These are phyloP conservation scores for Artemia sinica DNA, from an alignment of 2,888 invertebrate genomes.

Conservation along the genomic window DNA sequence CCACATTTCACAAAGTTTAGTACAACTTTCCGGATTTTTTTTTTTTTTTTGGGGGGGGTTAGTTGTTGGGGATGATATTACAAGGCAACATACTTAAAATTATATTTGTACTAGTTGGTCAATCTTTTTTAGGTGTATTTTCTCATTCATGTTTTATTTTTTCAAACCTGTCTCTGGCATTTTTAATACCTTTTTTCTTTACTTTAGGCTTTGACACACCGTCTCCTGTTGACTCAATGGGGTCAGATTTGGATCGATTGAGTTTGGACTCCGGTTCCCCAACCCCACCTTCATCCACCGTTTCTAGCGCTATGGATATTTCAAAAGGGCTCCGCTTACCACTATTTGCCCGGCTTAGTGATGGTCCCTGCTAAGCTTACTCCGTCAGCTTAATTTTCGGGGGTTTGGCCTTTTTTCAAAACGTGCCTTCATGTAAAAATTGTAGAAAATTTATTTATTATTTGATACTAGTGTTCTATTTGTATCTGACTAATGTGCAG, in stretches of 20 bases:
- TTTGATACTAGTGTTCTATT: neutral
- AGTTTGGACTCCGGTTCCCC: constrained; percentile 24
- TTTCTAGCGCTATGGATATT: constrained; percentile 24
- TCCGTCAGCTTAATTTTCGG: no score
- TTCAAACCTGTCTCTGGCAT: no score
- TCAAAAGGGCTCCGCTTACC: constrained; percentile 24
- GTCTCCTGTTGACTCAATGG: constrained; percentile 25
- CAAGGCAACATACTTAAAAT: no score
- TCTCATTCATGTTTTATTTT: no score
- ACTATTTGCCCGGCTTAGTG: constrained; percentile 25
- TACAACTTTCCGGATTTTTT: no score
- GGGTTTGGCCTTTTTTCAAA: neutral
- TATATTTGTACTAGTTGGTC: no score
- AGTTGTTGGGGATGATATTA: no score
- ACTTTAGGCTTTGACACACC: constrained; percentile 22
- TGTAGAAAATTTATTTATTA: constrained; percentile 12
- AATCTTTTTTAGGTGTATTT: no score
- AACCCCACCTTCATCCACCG: constrained; percentile 18
- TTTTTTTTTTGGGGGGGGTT: no score
- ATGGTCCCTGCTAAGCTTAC: neutral
- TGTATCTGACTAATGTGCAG: no score
- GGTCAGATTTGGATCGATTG: constrained; percentile 25
- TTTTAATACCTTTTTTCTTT: neutral
- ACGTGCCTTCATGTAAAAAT: neutral
- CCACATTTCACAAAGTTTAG: no score